Evolutionary conservation across 2,797 vertebrate species (phyloP).

Genomic region (Cheirogaleus major): DNA sequence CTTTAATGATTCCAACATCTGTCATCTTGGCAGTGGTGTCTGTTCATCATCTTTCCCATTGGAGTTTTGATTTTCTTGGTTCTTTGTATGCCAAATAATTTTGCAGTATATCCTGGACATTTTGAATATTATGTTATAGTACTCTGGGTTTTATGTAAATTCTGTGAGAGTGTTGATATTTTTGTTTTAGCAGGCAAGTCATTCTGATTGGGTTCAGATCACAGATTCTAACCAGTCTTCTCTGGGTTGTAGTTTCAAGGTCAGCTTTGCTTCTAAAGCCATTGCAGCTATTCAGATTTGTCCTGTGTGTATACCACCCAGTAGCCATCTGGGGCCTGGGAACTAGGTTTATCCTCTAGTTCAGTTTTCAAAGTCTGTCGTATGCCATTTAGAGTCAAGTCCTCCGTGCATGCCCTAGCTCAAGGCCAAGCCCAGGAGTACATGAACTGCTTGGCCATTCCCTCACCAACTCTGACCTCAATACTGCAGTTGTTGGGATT

Average conservation of each 20-base stretch:
- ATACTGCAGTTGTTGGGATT: neutral
- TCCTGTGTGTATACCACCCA: neutral
- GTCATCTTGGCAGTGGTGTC: neutral
- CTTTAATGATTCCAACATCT: neutral
- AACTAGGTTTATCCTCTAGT: neutral
- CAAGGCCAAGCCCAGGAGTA: neutral
- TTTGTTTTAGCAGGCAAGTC: neutral
- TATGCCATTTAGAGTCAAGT: neutral
- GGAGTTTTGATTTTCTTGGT: neutral
- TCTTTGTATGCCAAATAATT: neutral
- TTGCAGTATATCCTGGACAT: neutral
- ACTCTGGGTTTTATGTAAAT: neutral
- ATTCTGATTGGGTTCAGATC: neutral
- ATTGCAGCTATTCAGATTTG: neutral
- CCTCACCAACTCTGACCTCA: neutral
- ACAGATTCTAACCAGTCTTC: neutral
- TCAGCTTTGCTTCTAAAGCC: neutral
- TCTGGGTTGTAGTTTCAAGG: neutral
- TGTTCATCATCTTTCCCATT: neutral
- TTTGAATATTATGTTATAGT: neutral
- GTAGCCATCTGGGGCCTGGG: neutral
- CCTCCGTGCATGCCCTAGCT: neutral
- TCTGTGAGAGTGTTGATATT: neutral
- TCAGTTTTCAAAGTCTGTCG: neutral
- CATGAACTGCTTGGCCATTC: neutral